Evolutionary conservation across 2,113 vertebrate genomes (phyloP).

Genomic region (Protomyctophum bolini): DNA sequence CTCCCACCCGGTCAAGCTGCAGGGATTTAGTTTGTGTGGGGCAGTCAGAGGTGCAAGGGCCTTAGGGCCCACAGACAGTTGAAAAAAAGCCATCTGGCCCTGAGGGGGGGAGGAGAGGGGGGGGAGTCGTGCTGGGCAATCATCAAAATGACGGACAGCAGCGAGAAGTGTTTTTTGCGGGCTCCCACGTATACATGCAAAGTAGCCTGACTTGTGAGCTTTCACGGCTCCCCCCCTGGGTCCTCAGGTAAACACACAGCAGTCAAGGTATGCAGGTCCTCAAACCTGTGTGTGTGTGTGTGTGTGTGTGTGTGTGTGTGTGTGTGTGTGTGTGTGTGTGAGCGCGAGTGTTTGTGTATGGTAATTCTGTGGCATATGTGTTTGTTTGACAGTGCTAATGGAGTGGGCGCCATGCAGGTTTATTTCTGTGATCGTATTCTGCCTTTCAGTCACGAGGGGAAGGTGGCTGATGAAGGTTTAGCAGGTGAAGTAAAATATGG

Average conservation of each 20-base stretch:
- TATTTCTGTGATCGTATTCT: slow-evolving; percentile 44
- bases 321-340: slow-evolving; percentile 24
- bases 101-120: slow-evolving; percentile 58
- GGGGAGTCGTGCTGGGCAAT: slow-evolving; percentile 90
- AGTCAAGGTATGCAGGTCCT: slow-evolving; percentile 64
- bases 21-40: slow-evolving; percentile 88
- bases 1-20: slow-evolving; percentile 63
- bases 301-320: slow-evolving; percentile 28
- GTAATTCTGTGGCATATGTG: slow-evolving; percentile 57
- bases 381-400: slow-evolving; percentile 48
- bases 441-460: slow-evolving; percentile 11
- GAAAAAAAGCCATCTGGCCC: slow-evolving; percentile 92
- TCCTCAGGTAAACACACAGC: slow-evolving; percentile 88
- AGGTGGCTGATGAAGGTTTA: slow-evolving; percentile 53
- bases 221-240: slow-evolving; percentile 90
- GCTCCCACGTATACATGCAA: slow-evolving; percentile 95
- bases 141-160: slow-evolving; percentile 96
- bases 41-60: slow-evolving; percentile 90
- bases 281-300: slow-evolving; percentile 34
- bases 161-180: slow-evolving; percentile 96
- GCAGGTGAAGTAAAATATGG: slow-evolving; percentile 67
- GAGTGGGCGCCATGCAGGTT: slow-evolving; percentile 40
- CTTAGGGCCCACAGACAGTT: slow-evolving; percentile 94
- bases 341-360: slow-evolving; percentile 67
- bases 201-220: slow-evolving; percentile 90